A percentile compares a stretch with the other conserved stretches of the same genome.
phyloP scores from a whole-genome alignment of 2,888 invertebrate genomes.

The Augiades crinisus region DNA sequence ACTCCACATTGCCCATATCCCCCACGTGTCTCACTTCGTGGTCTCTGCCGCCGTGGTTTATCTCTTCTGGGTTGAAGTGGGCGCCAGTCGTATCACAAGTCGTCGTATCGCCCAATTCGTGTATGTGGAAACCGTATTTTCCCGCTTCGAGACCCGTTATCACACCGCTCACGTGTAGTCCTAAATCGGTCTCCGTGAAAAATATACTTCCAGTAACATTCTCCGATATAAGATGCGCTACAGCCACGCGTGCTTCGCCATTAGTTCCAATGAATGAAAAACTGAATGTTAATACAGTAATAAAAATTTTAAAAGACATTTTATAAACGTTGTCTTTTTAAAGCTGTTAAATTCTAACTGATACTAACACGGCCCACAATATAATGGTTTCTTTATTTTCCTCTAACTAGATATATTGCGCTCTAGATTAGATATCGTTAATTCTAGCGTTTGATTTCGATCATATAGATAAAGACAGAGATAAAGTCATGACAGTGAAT shows the following conservation, averaged over 20 bases:
- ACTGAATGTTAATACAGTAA: background rate
- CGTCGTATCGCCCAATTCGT: slow-evolving; percentile 78
- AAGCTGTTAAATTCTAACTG: background rate
- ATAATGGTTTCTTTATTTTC: background rate
- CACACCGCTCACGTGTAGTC: slow-evolving; percentile 71
- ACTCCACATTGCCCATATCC: slow-evolving; percentile 87
- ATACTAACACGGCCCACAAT: background rate
- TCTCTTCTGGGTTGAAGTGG: slow-evolving; percentile 85
- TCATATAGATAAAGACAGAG: no score
- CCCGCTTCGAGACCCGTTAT: slow-evolving; percentile 76
- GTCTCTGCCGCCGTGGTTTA: slow-evolving; percentile 83
- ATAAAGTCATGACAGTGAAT: no score
- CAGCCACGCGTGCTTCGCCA: slow-evolving; percentile 42
- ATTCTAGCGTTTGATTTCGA: no score
- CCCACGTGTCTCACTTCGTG: slow-evolving; percentile 84
- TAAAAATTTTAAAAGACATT: background rate
- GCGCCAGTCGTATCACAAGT: slow-evolving; percentile 81
- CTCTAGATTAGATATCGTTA: background rate
- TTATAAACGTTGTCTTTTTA: background rate
- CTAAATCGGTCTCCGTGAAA: slow-evolving; percentile 72
- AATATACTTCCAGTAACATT: slow-evolving; percentile 47
- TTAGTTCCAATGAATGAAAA: background rate
- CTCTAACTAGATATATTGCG: no score
- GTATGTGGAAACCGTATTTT: slow-evolving; percentile 84
- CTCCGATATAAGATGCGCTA: slow-evolving; percentile 45